Evolutionary conservation across 1,140 invertebrate genomes (phyloP), one percentile per base, ranked within the genome.

Genomic region (Drosophila santomea): DNA sequence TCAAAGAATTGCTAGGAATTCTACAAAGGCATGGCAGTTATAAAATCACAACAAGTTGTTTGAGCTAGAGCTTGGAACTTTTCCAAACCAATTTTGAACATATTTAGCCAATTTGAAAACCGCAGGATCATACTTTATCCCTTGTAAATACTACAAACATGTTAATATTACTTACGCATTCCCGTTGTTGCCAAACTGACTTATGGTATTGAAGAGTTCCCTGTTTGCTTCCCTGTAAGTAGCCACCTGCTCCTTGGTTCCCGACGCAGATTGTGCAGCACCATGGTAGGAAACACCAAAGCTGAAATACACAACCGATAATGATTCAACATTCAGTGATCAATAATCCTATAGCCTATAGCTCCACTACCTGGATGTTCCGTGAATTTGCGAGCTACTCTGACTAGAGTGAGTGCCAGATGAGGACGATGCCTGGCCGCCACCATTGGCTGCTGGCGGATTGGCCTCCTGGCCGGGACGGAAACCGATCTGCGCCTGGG

Each of bases 401-500:
- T 96, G 96, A 5, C 96, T 96, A 15, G 94, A 94, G 60, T 94
- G 93, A 11, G 94, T 94, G 59, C 95, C 95, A 66, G 96, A 96
- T 92, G 96, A 96, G 3, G 96, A 95, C 10, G 95, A 96, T 0
- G 96, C 95, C 58, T 94, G 94, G 8, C 96, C 96, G 12, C 96
- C 96, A 3, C 96, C 96, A 38, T 95, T 94, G 32, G 92, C 92
- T 7, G 74, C 93, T 74, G 58, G 90, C 68, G 52, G 43, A 7
- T 54, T 72, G 93, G 55, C 93, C 80, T 94, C 92, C 91, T 95
- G 93, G 90, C 94, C 94, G 0, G 96, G 96, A 51, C 95, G 95
- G 81, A 97, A 97, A 4, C 96, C 96, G 44, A 97, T 97, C 93
- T 97, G 96, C 14, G 96, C 96, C 93, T 97, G 96, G 36, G 96